Conservation (phyloP, 2,797 vertebrate species). For the Urophycis tenuis region DNA sequence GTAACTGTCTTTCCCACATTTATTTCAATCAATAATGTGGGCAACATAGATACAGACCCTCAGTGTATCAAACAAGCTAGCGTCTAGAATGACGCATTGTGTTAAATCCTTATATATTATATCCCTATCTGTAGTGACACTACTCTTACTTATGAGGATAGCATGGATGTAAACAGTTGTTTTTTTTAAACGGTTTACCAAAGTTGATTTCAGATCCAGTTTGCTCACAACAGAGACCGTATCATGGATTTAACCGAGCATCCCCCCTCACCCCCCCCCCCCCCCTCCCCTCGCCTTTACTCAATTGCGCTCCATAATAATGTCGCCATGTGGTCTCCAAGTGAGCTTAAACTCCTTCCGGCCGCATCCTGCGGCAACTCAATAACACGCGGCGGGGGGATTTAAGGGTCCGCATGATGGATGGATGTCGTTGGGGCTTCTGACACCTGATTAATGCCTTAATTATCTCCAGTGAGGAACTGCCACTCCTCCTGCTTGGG, state of each 20-base stretch:
- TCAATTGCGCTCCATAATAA: conserved; percentile 39
- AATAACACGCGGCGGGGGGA: conserved; percentile 68
- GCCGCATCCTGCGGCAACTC: conserved; percentile 55
- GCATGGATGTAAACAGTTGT: not conserved
- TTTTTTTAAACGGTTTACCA: not conserved
- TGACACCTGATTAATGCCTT: conserved; percentile 79
- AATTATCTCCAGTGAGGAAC: conserved; percentile 73
- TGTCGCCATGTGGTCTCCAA: conserved; percentile 39
- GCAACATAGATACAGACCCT: not conserved
- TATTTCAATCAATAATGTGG: not conserved
- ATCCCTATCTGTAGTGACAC: not conserved
- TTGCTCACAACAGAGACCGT: conserved; percentile 33
- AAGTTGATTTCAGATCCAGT: not conserved
- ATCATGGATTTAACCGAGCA: conserved; percentile 29
- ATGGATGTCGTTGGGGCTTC: conserved; percentile 70
- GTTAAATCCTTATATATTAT: not conserved
- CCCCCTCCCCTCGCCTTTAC: conserved; percentile 7
- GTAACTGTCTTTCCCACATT: not conserved
- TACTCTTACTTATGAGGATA: not conserved
- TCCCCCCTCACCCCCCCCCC: conserved; percentile 14
- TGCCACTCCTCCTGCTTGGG: conserved; percentile 52
- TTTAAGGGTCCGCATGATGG: conserved; percentile 61
- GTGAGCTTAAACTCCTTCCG: conserved; percentile 61
- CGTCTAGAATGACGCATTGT: not conserved
- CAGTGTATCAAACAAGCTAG: not conserved